Percentiles rank a stretch among this genome's conserved stretches.
Conservation (phyloP, 2,113 vertebrate species). For the Chamaetylas fuelleborni region DNA sequence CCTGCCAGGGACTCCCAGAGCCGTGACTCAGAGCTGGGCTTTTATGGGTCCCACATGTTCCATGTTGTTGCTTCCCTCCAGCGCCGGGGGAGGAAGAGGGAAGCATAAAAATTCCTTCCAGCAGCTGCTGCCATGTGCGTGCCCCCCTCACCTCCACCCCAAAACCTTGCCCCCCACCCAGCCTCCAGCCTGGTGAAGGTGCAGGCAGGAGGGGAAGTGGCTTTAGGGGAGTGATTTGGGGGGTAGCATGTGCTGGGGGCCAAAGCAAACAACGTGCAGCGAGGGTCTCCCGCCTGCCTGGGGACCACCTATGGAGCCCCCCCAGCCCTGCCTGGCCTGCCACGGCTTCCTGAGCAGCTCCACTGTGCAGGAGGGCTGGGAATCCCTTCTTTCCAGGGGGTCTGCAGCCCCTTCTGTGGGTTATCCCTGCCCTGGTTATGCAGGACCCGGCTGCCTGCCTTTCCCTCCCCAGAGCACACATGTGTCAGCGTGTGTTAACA, state of each 20-base stretch:
- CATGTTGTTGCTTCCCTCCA: not conserved
- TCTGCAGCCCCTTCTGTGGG: not conserved
- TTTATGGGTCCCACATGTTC: conserved; percentile 55
- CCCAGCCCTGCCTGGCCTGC: not conserved
- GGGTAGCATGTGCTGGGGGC: not conserved
- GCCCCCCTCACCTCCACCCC: not conserved
- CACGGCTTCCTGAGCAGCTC: not conserved
- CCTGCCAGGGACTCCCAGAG: not conserved
- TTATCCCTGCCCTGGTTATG: accelerated
- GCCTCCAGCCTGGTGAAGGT: not conserved
- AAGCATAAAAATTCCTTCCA: conserved; percentile 22
- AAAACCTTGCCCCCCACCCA: not conserved
- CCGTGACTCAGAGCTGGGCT: not conserved
- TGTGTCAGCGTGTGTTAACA: not conserved
- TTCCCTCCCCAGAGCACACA: not conserved
- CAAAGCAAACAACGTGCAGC: not conserved
- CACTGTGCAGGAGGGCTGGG: not conserved
- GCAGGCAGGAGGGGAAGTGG: not conserved
- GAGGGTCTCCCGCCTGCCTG: not conserved
- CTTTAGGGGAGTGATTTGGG: not conserved
- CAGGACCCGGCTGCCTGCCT: not conserved
- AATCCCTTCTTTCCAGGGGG: not conserved
- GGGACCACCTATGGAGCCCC: conserved; percentile 49
- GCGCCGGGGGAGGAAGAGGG: not conserved
- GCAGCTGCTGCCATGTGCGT: not conserved